phyloP scores from a whole-genome alignment of 2,797 vertebrate species.

The Naso thynnoides region DNA sequence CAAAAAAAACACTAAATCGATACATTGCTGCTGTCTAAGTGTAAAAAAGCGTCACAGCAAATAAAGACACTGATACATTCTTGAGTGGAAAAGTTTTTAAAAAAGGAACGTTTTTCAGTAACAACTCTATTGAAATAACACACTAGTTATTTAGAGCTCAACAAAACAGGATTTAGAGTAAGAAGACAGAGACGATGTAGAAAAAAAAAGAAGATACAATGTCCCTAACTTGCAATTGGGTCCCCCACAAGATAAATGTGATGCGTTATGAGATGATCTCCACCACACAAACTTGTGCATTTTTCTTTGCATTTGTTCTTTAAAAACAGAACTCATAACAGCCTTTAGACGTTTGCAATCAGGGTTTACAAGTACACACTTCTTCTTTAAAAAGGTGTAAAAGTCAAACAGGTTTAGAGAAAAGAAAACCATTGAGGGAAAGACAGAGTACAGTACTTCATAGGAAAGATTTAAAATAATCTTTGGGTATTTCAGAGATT shows the following conservation, averaged over 20 bases:
- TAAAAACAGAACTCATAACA: too few species aligned
- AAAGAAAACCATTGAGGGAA: slow-evolving; percentile 22
- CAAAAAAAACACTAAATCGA: too few species aligned
- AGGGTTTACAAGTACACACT: not conserved
- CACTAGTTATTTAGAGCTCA: not conserved
- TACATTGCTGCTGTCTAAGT: too few species aligned
- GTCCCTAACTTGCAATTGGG: too few species aligned
- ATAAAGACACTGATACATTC: slow-evolving; percentile 38
- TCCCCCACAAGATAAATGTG: slow-evolving; percentile 1
- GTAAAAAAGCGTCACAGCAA: too few species aligned
- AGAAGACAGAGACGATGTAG: too few species aligned
- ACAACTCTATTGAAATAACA: slow-evolving; percentile 39
- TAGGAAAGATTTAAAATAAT: slow-evolving; percentile 1
- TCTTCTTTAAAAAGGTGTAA: not conserved
- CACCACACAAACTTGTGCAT: not conserved
- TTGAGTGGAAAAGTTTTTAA: slow-evolving; percentile 29
- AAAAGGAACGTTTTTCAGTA: not conserved
- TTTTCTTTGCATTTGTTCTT: too few species aligned
- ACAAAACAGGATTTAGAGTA: slow-evolving; percentile 1
- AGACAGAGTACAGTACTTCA: not conserved
- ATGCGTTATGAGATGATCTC: not conserved
- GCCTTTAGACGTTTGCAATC: not conserved
- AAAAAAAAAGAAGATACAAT: too few species aligned
- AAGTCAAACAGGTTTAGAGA: slow-evolving; percentile 11
- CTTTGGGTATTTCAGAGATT: slow-evolving; percentile 7